These are phyloP conservation scores for Vanessa cardui DNA, from an alignment of 2,888 invertebrate species.

Conservation along the genomic window DNA sequence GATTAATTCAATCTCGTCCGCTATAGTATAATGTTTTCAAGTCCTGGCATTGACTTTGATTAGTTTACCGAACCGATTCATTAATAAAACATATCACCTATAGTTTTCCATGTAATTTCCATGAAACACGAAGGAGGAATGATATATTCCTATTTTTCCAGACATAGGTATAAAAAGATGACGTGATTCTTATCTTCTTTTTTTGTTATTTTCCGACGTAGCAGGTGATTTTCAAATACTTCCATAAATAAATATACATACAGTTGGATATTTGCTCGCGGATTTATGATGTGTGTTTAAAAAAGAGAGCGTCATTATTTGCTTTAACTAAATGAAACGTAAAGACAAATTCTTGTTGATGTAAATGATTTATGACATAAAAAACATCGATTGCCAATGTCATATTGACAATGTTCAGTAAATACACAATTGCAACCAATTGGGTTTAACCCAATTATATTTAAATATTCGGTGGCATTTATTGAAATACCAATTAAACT, in stretches of 20 bases:
- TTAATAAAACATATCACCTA: slow-evolving; percentile 56
- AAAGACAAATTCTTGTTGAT: no score
- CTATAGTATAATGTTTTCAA: slow-evolving; percentile 41
- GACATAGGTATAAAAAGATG: slow-evolving; percentile 29
- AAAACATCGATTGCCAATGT: no score
- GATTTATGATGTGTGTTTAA: no score
- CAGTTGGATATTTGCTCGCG: no score
- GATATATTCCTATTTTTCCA: slow-evolving; percentile 40
- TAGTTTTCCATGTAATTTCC: slow-evolving; percentile 51
- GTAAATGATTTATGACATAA: no score
- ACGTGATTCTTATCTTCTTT: slow-evolving; percentile 42
- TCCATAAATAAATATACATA: not conserved
- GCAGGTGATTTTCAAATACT: slow-evolving; percentile 6
- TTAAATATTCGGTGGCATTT: no score
- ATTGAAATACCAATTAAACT: no score
- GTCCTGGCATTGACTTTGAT: slow-evolving; percentile 69
- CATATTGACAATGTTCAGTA: no score
- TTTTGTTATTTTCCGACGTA: slow-evolving; percentile 8
- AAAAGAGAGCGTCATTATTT: no score
- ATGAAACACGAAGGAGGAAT: slow-evolving; percentile 47
- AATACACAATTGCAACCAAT: no score
- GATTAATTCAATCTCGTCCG: slow-evolving; percentile 19
- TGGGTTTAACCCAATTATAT: no score
- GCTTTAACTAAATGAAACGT: no score
- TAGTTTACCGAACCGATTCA: slow-evolving; percentile 56